phyloP scores from a whole-genome alignment of 2,888 invertebrate genomes.

The Falcaria lacertinaria region DNA sequence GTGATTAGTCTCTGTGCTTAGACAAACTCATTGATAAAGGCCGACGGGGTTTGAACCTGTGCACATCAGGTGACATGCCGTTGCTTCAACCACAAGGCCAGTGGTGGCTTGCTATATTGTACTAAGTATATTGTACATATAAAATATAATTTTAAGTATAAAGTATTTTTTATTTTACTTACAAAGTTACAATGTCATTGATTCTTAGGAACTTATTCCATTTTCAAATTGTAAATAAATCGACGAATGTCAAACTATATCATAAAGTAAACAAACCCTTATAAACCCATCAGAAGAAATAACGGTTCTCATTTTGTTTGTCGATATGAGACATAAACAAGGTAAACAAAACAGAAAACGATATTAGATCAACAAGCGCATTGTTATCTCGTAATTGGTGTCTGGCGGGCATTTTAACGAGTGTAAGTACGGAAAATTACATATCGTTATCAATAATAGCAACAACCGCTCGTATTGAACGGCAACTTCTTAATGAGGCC shows the following conservation, averaged over 20 bases:
- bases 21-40: too few relatives aligned
- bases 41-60: too few relatives aligned
- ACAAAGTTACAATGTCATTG: too few relatives aligned
- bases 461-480: conserved; percentile 55
- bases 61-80: too few relatives aligned
- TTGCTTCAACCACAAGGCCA: too few relatives aligned
- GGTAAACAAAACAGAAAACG: neutral
- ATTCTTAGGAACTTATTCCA: too few relatives aligned
- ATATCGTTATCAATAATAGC: conserved; percentile 62
- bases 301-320: neutral
- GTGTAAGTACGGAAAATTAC: conserved; percentile 30
- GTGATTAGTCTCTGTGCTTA: too few relatives aligned
- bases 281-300: neutral
- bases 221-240: too few relatives aligned
- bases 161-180: too few relatives aligned
- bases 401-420: conserved; percentile 23
- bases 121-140: too few relatives aligned
- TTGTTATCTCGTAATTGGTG: conserved; percentile 19
- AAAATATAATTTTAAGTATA: too few relatives aligned
- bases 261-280: neutral
- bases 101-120: too few relatives aligned
- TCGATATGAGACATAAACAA: neutral
- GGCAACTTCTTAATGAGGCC: conserved; percentile 71
- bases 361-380: neutral
- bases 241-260: neutral